These are phyloP conservation scores for Palloptera scutellata DNA, from an alignment of 2,888 invertebrate genomes.

Conservation along the genomic window DNA sequence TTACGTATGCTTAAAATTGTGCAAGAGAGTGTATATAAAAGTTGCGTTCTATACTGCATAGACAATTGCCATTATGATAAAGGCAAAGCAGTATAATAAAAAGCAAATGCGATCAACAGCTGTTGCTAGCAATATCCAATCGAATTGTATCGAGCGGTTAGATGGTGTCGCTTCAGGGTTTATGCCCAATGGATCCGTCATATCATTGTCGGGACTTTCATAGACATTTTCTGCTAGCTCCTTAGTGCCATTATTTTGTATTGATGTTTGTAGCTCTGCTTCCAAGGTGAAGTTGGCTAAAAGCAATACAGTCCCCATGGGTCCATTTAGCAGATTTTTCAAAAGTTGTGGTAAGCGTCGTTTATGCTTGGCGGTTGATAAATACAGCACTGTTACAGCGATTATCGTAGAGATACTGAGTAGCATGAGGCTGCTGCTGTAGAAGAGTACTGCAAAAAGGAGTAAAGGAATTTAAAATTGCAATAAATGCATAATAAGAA, in stretches of 20 bases:
- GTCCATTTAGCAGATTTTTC: constrained; percentile 56
- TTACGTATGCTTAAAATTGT: too few relatives aligned
- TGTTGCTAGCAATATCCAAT: constrained; percentile 72
- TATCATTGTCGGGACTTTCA: constrained; percentile 41
- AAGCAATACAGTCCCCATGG: constrained; percentile 48
- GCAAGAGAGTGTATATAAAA: too few relatives aligned
- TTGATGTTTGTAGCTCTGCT: constrained; percentile 43
- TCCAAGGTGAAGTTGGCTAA: constrained; percentile 56
- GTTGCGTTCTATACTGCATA: constrained; percentile 35
- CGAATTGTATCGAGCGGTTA: constrained; percentile 65
- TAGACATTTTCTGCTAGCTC: constrained; percentile 53
- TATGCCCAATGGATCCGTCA: constrained; percentile 44
- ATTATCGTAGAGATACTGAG: constrained; percentile 67
- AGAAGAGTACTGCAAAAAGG: constrained; percentile 67
- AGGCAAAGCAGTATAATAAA: constrained; percentile 67
- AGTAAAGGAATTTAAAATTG: not conserved
- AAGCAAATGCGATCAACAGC: constrained; percentile 72
- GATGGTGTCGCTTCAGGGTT: constrained; percentile 46
- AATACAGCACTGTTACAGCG: constrained; percentile 67
- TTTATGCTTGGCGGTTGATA: constrained; percentile 64
- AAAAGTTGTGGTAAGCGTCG: constrained; percentile 64
- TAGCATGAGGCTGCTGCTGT: constrained; percentile 66
- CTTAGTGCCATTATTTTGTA: constrained; percentile 47
- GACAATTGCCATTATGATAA: constrained; percentile 60
- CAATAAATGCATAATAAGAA: not conserved